phyloP scores from a whole-genome alignment of 2,797 vertebrate genomes.

The Alauda arvensis region DNA sequence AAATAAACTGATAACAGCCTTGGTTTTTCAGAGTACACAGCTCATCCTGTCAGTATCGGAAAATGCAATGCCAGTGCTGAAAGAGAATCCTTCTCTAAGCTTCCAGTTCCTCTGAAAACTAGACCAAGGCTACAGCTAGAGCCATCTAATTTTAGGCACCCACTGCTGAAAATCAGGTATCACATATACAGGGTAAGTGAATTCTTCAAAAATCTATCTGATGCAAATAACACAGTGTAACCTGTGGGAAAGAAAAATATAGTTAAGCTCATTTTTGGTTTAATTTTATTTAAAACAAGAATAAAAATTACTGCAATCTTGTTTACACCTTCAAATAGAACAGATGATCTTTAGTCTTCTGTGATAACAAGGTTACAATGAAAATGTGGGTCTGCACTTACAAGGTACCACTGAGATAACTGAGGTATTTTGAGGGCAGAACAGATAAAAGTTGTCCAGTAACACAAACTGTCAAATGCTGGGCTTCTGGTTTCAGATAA shows the following conservation, averaged over 20 bases:
- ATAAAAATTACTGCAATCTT: not conserved
- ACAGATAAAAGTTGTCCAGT: not conserved
- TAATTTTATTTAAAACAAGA: not conserved
- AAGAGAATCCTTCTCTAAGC: not conserved
- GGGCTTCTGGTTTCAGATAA: not conserved
- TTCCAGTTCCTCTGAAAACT: slow-evolving; percentile 24
- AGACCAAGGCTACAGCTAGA: slow-evolving; percentile 11
- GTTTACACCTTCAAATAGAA: not conserved
- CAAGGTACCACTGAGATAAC: not conserved
- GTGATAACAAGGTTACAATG: not conserved
- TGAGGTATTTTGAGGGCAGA: not conserved
- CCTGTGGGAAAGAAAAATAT: rapidly evolving
- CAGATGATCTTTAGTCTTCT: not conserved
- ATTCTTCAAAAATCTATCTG: not conserved
- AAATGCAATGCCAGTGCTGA: not conserved
- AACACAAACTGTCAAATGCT: not conserved
- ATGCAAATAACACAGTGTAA: not conserved
- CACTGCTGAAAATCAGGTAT: slow-evolving; percentile 4
- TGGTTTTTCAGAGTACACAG: not conserved
- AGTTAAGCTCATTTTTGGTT: not conserved
- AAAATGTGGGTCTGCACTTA: not conserved
- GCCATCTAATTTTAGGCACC: slow-evolving; percentile 33
- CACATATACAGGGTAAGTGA: not conserved
- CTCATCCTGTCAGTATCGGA: not conserved
- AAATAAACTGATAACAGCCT: not conserved